Conservation (phyloP, 1,140 invertebrate species). For the Philopotamus ludificatus region DNA sequence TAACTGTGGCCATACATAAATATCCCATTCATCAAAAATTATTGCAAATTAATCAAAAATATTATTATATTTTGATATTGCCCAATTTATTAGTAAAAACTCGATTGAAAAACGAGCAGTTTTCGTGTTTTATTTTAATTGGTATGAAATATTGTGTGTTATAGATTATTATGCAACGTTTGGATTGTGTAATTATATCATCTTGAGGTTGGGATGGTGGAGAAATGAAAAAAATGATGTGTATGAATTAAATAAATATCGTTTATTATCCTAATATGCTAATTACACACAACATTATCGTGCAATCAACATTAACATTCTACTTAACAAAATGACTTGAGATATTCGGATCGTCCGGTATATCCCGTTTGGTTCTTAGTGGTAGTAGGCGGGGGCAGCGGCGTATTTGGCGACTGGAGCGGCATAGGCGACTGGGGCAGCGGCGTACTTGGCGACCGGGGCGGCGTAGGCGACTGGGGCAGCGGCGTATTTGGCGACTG, state of each 20-base stretch:
- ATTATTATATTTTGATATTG: too few relatives aligned
- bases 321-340: slow-evolving; percentile 24
- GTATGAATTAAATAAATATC: slow-evolving; percentile 22
- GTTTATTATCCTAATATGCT: slow-evolving; percentile 12
- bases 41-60: too few relatives aligned
- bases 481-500: slow-evolving; percentile 41
- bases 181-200: too few relatives aligned
- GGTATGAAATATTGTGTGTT: too few relatives aligned
- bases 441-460: slow-evolving; percentile 42
- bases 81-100: too few relatives aligned
- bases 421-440: slow-evolving; percentile 37
- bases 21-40: too few relatives aligned
- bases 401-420: slow-evolving; percentile 43
- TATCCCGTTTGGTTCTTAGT: slow-evolving; percentile 24
- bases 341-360: background rate
- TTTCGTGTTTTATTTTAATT: too few relatives aligned
- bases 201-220: too few relatives aligned
- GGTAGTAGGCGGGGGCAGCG: slow-evolving; percentile 35
- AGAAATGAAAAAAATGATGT: too few relatives aligned
- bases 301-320: slow-evolving; percentile 6
- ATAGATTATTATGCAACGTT: too few relatives aligned
- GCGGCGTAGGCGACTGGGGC: slow-evolving; percentile 43
- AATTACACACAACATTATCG: slow-evolving; percentile 4
- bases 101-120: too few relatives aligned
- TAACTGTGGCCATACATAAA: too few relatives aligned